phyloP scores from a whole-genome alignment of 2,113 vertebrate species.

The Indicator indicator region DNA sequence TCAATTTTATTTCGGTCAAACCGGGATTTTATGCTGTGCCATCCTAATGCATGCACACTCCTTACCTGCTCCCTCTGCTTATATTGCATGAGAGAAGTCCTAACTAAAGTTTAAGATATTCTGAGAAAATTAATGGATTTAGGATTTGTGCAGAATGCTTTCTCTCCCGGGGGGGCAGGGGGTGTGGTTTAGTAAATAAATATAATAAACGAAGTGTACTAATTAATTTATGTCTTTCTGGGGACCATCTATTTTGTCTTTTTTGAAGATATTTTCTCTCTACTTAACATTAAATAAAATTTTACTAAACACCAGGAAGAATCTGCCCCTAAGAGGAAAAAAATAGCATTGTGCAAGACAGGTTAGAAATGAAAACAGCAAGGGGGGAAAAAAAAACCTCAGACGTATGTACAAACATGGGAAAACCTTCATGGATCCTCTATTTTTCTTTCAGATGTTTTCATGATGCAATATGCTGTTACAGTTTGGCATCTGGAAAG shows the following conservation, averaged over 20 bases:
- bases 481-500: not conserved
- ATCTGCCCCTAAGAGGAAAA: not conserved
- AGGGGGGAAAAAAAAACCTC: not conserved
- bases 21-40: constrained; percentile 39
- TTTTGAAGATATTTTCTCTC: not conserved
- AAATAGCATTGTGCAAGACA: not conserved
- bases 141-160: not conserved
- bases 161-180: not conserved
- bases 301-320: not conserved
- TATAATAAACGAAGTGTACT: not conserved
- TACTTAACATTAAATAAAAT: not conserved
- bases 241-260: not conserved
- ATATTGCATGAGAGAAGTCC: not conserved
- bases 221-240: not conserved
- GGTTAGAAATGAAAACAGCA: not conserved
- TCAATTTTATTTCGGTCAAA: constrained; percentile 52
- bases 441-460: not conserved
- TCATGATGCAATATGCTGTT: not conserved
- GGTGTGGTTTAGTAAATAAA: not conserved
- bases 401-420: too few relatives aligned
- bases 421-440: not conserved
- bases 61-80: not conserved
- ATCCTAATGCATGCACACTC: constrained; percentile 8
- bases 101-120: not conserved
- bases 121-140: not conserved